Evolutionary conservation across 2,888 invertebrate genomes (phyloP).

Genomic region (Lepidochitona cinerea): DNA sequence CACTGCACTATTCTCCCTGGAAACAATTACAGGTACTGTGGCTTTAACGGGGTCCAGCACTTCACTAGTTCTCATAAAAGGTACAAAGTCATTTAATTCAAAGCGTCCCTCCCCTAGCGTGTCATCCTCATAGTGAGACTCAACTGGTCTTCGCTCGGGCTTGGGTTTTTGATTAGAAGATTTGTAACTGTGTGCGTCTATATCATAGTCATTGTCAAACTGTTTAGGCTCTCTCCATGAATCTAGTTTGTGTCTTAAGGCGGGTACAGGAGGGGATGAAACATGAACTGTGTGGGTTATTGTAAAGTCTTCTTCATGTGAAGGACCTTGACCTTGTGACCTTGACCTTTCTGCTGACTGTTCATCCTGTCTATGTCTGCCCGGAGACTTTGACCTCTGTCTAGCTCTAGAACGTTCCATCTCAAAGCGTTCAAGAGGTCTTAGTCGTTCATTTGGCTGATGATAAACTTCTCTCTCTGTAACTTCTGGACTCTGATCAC

Average conservation of each 20-base stretch:
- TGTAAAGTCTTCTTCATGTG: neutral
- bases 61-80: constrained; percentile 65
- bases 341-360: neutral
- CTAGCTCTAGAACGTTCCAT: neutral
- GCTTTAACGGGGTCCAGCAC: constrained; percentile 66
- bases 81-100: constrained; percentile 58
- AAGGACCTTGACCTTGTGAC: neutral
- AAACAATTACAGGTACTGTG: constrained; percentile 60
- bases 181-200: constrained; percentile 16
- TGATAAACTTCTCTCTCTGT: neutral
- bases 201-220: constrained; percentile 3
- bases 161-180: constrained; percentile 19
- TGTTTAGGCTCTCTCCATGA: neutral
- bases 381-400: neutral
- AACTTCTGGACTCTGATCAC: neutral
- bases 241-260: constrained; percentile 42
- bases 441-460: neutral
- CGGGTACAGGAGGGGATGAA: constrained; percentile 56
- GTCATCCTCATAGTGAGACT: constrained; percentile 36
- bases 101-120: constrained; percentile 35
- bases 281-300: neutral
- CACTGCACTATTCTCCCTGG: constrained; percentile 62
- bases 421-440: neutral
- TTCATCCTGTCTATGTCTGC: neutral
- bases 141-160: neutral